Evolutionary conservation across 37 sponge, comb jelly and placozoan species (phyloP), one percentile per base, ranked within the genome.

Genomic region (Beroe forskalii): DNA sequence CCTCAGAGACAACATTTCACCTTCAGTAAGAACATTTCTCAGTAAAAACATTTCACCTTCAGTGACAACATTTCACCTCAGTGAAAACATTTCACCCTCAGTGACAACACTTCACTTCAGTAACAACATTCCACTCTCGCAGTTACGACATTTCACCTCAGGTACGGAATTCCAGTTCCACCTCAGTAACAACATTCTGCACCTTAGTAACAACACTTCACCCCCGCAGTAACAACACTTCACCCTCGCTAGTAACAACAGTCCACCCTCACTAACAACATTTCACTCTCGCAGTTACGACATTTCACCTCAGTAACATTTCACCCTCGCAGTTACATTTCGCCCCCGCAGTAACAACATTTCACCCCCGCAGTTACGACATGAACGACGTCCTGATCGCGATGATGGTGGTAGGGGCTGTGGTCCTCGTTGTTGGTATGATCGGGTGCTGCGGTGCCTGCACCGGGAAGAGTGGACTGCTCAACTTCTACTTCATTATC

Each of bases 401-500:
- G 2, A 32, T 72, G 40, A 72, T 72, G 40, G 76, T 72, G 38
- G 30, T 72, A 8, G 76, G 76, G 8, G 76, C 28, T 23, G 30
- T 72, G 8, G 6, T 72, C 40, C 23, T 72, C 14, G 40, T 72
- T 33, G 76, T 72, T 27, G 76, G 40, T 4, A 32, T 37, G 20
- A 37, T 72, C 3, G 76, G 76, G 3, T 72, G 76, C 40, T 72
- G 76, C 22, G 76, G 76, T 8, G 76, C 76, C 6, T 17, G 19
- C 14, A 72, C 40, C 27, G 76, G 76, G 40, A 72, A 72, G 40
- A 32, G 22, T 38, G 76, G 76, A 8, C 76, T 72, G 8, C 76
- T 72, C 6, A 72, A 72, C 40, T 17, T 72, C 76, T 72, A 72
- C 76, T 38, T 72, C 76, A 72, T 72, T 8, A 37, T 72, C 40